These are phyloP conservation scores for Cylas formicarius DNA, from an alignment of 1,140 invertebrate species.

Conservation along the genomic window DNA sequence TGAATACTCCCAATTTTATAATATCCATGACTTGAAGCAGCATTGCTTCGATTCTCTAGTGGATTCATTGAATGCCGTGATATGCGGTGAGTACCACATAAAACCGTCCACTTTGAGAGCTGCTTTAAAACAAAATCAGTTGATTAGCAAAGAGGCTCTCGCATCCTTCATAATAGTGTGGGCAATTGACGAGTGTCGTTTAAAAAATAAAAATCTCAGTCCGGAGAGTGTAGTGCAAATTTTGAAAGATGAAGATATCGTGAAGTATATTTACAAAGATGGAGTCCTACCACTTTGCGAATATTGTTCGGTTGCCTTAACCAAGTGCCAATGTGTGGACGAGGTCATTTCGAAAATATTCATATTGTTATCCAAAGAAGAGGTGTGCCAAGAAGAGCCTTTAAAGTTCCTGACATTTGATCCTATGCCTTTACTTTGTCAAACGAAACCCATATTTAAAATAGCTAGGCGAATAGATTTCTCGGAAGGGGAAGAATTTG, in stretches of 20 bases:
- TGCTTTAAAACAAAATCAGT: constrained; percentile 44
- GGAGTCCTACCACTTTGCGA: constrained; percentile 15
- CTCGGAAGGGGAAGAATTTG: constrained; percentile 12
- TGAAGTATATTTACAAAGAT: constrained; percentile 20
- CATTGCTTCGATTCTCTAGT: constrained; percentile 45
- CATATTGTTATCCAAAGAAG: constrained; percentile 10
- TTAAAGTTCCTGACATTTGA: too few relatives aligned
- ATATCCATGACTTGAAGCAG: constrained; percentile 42
- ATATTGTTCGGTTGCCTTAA: constrained; percentile 16
- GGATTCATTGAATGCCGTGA: constrained; percentile 44
- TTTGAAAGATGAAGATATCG: constrained; percentile 38
- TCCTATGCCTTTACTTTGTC: constrained; percentile 16
- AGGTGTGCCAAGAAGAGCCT: constrained; percentile 8
- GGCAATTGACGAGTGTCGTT: constrained; percentile 44
- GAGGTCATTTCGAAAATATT: constrained; percentile 18
- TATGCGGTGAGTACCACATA: constrained; percentile 43
- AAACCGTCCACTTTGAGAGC: constrained; percentile 42
- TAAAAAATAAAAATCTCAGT: constrained; percentile 36
- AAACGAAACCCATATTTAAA: constrained; percentile 23
- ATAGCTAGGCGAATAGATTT: constrained; percentile 27
- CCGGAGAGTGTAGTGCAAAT: constrained; percentile 42
- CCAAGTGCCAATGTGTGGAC: constrained; percentile 13
- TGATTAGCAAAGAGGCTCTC: constrained; percentile 45
- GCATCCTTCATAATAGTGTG: constrained; percentile 46
- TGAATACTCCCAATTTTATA: constrained; percentile 49